Base-by-base conservation (phyloP, 2,888 invertebrate species). In the Acrobasis consociella region DNA sequence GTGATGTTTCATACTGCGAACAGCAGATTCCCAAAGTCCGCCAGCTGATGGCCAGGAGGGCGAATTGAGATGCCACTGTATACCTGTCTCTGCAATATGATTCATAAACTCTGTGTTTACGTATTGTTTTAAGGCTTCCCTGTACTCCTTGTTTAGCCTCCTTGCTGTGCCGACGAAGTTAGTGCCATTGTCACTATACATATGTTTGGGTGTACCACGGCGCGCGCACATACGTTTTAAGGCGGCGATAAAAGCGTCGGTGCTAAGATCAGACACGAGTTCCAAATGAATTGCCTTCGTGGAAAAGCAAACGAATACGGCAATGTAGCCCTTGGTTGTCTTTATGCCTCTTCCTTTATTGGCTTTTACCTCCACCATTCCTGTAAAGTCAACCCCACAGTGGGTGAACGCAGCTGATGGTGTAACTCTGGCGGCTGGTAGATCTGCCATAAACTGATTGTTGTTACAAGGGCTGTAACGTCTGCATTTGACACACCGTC, bases 231-330 rank as follows among this genome's bases (percentile, higher is more conserved):
- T 62, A 13, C 67, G 39, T 11, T 58, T 46, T 7, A 67, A 49
- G 8, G 65, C 65, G 46, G 64, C 64, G 13, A 67, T 42, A 42
- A 67, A 67, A 8, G 64, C 50, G 31, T 61, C 61, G 11, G 62
- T 49, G 5, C 42, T 59, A 9, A 64, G 13, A 22, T 67, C 67
- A 5, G 67, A 67, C 3, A 67, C 67, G 11, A 67, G 51, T 22
- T 67, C 67, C 11, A 67, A 22, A 49, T 67, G 67, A 10, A 64
- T 52, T 1, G 22, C 22, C 22, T 22, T 22, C 22, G 22, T 22
- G 22, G 22, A 22, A 22, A 22, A 22, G 22, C 22, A 22, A 22
- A 22, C 22, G 22, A 22, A 22, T 22, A 22, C 22, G 22, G 22
- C 22, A 22, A 22, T 22, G 22, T 22, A 22, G 22, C 22, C 22